These are phyloP conservation scores for Rhinogobio ventralis DNA, from an alignment of 2,797 vertebrate species.

Conservation along the genomic window DNA sequence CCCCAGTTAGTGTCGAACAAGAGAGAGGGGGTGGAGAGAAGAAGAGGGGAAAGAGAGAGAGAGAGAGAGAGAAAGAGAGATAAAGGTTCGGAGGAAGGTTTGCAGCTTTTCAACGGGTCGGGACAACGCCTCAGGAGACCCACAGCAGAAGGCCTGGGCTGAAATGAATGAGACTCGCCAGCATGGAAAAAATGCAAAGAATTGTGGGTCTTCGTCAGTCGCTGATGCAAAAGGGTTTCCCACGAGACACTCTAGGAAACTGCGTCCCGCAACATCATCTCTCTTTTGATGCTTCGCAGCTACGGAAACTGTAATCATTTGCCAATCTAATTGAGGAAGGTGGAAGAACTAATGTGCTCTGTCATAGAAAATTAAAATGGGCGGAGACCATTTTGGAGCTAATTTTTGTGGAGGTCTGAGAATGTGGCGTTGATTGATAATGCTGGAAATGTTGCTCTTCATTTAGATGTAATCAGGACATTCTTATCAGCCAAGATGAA, in stretches of 20 bases:
- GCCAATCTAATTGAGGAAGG: slow-evolving; percentile 72
- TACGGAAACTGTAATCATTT: slow-evolving; percentile 70
- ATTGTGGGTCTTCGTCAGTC: slow-evolving; percentile 65
- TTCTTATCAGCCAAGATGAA: slow-evolving; percentile 84
- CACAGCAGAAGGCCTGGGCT: slow-evolving; percentile 66
- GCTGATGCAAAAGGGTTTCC: slow-evolving; percentile 67
- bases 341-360: slow-evolving; percentile 72
- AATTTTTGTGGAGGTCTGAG: slow-evolving; percentile 65
- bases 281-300: slow-evolving; percentile 61
- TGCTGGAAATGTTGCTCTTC: slow-evolving; percentile 82
- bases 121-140: slow-evolving; percentile 63
- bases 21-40: slow-evolving; percentile 49
- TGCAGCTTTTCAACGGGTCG: slow-evolving; percentile 68
- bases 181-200: slow-evolving; percentile 72
- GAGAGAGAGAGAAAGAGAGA: slow-evolving; percentile 49
- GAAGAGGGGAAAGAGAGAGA: slow-evolving; percentile 46
- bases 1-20: slow-evolving; percentile 71
- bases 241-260: slow-evolving; percentile 53
- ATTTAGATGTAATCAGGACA: slow-evolving; percentile 85
- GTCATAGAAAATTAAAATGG: slow-evolving; percentile 78
- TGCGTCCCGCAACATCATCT: slow-evolving; percentile 72
- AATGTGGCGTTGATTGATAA: slow-evolving; percentile 75
- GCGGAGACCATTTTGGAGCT: slow-evolving; percentile 70
- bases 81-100: slow-evolving; percentile 38
- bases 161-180: slow-evolving; percentile 75